These are phyloP conservation scores for Grus americana DNA, from an alignment of 2,113 vertebrate genomes.

Conservation along the genomic window DNA sequence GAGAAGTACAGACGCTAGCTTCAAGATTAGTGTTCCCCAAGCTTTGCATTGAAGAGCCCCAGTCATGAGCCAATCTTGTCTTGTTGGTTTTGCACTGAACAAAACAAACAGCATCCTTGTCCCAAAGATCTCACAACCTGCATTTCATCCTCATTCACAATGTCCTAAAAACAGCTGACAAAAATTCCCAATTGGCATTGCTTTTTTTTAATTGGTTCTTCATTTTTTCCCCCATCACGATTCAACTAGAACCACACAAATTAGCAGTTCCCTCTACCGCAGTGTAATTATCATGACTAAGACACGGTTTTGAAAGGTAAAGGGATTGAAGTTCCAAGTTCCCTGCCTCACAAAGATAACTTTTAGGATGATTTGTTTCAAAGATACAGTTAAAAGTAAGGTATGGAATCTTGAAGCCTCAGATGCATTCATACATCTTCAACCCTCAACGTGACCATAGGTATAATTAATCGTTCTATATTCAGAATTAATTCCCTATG, in stretches of 20 bases:
- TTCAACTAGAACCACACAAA: not conserved
- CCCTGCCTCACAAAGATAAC: not conserved
- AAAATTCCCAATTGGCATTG: not conserved
- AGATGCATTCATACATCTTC: not conserved
- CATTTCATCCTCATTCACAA: not conserved
- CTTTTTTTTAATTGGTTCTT: not conserved
- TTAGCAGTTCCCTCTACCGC: not conserved
- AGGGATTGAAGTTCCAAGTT: not conserved
- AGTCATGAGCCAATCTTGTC: not conserved
- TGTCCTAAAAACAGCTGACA: not conserved
- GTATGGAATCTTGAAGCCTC: not conserved
- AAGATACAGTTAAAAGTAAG: not conserved
- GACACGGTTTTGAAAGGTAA: not conserved
- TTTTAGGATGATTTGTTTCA: not conserved
- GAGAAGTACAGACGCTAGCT: not conserved
- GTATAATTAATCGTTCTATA: slow-evolving; percentile 33
- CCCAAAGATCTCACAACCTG: not conserved
- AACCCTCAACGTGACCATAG: not conserved
- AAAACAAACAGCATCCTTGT: not conserved
- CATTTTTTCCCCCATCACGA: rapidly evolving
- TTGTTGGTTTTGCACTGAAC: not conserved
- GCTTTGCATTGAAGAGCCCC: not conserved
- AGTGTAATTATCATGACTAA: not conserved
- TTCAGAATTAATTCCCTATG: slow-evolving; percentile 1
- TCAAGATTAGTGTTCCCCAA: not conserved